These are phyloP conservation scores for Drosophila malerkotliana DNA, from an alignment of 1,140 invertebrate genomes.

Conservation along the genomic window DNA sequence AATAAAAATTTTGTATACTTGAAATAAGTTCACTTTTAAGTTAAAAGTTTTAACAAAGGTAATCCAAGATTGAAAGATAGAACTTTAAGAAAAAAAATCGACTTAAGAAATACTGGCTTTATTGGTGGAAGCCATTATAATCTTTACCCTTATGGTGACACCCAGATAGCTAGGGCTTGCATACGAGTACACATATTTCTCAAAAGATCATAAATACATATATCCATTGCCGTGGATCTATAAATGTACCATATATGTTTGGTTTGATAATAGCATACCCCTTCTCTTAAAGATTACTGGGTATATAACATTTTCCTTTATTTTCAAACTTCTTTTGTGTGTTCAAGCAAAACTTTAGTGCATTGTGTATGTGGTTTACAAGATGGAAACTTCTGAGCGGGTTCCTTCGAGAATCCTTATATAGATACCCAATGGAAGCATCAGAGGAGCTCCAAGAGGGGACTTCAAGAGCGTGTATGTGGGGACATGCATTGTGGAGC, in stretches of 20 bases:
- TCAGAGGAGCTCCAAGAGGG: not conserved
- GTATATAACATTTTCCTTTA: not conserved
- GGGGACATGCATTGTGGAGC: not conserved
- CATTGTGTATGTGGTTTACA: not conserved
- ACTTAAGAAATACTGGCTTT: too few species aligned
- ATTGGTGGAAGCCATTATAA: too few species aligned
- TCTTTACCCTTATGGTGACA: too few species aligned
- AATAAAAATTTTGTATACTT: too few species aligned
- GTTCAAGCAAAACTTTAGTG: not conserved
- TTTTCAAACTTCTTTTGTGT: constrained; percentile 1
- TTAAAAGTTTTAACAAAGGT: too few species aligned
- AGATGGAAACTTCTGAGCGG: not conserved
- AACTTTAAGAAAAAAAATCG: too few species aligned
- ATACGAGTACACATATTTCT: too few species aligned
- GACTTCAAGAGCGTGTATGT: not conserved
- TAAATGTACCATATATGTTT: not conserved
- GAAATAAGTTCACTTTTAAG: too few species aligned
- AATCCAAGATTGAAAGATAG: too few species aligned
- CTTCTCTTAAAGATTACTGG: not conserved
- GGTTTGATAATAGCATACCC: not conserved
- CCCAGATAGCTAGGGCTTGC: too few species aligned
- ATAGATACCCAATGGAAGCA: not conserved
- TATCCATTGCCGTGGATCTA: too few species aligned
- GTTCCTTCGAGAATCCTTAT: not conserved
- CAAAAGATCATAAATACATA: too few species aligned